Conservation (phyloP, 2,113 vertebrate genomes). For the Athene noctua region DNA sequence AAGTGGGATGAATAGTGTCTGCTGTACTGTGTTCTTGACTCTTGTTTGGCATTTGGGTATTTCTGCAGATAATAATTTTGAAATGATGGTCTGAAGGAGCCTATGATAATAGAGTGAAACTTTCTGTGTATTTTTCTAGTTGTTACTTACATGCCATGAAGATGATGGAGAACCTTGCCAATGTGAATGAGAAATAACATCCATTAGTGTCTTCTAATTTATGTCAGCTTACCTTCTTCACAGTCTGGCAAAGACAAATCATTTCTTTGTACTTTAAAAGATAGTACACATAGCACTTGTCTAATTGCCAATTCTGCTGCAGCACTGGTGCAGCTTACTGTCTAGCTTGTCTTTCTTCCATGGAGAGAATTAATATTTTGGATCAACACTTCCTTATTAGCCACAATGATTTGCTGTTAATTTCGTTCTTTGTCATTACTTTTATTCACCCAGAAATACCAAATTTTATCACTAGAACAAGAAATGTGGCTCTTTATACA, state of each 20-base stretch:
- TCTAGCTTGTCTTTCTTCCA: constrained; percentile 52
- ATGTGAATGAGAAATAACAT: constrained; percentile 59
- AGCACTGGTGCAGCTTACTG: neutral
- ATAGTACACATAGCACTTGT: constrained; percentile 49
- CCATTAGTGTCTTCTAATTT: constrained; percentile 61
- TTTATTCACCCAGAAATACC: constrained; percentile 25
- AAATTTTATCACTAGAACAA: constrained; percentile 7
- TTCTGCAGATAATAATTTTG: neutral
- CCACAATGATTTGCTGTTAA: constrained; percentile 10
- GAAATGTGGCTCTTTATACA: neutral
- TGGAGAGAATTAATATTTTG: constrained; percentile 48
- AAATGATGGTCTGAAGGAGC: neutral
- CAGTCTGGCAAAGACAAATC: constrained; percentile 68
- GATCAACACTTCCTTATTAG: constrained; percentile 56
- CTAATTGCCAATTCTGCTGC: constrained; percentile 66
- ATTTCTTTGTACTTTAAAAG: constrained; percentile 67
- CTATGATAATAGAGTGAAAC: neutral
- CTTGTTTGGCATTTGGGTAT: neutral
- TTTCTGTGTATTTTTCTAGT: neutral
- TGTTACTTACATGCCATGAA: neutral
- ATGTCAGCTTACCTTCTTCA: constrained; percentile 64
- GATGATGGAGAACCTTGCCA: constrained; percentile 35
- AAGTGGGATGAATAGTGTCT: neutral
- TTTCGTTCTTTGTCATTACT: constrained; percentile 26
- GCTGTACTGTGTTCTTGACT: neutral